Evolutionary conservation across 2,113 vertebrate species (phyloP), one percentile per base, ranked within the genome.

Genomic region (Mixornis gularis): DNA sequence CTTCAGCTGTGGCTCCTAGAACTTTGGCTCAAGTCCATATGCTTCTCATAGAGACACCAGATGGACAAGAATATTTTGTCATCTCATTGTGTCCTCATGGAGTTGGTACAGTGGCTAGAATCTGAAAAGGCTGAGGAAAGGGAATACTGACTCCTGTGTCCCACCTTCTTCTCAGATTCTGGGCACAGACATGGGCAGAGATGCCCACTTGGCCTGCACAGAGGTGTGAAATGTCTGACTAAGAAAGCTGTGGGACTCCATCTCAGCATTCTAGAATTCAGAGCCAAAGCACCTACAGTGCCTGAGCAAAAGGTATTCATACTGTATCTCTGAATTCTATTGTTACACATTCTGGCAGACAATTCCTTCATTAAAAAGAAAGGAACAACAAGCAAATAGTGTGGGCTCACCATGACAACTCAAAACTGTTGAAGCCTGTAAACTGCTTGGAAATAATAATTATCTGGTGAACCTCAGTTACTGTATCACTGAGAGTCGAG

Each of bases 21-120:
- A 70, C 49, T 89, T 92, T 95, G 91, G 89, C 84, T 87, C 32
- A 12, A 51, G 38, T 91, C 87, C 94, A 52, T 76, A 13, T 73
- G 86, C 66, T 93, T 87, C 86, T 89, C 21, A 36, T 53, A 81
- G 84, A 92, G 86, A 59, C 38, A 81, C 56, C 95, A 95, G 89
- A 96, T 94, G 94, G 94, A 87, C 65, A 51, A 76, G 81, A 95
- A 49, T 88, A 79, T 79, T 88, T 90, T 95, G 58, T 71, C 63
- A 52, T 88, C 49, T 93, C 53, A 40, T 65, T 60, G 10, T 87
- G 80, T 62, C 80, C 83, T 94, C 22, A 5, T 9, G 22, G 53
- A 52, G 34, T 18, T 60, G 44, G 25, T 91, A 32, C 0, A 1
- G 40, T 64, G 49, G 36, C 78, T 86, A 76, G 65, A 81, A 82